Base-by-base conservation (phyloP, 2,888 invertebrate species). In the Eilema griseolum region DNA sequence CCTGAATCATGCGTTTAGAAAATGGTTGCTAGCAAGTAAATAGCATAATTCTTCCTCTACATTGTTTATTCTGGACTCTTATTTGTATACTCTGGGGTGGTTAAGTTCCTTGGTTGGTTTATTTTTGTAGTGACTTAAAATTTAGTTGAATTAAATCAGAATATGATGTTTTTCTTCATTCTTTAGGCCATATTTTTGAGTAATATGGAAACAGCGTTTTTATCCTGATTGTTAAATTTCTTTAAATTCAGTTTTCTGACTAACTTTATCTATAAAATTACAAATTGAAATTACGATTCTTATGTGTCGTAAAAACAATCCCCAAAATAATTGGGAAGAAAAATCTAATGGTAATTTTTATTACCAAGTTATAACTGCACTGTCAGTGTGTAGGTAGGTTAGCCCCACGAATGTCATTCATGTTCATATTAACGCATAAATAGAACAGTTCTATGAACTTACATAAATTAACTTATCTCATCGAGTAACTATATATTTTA, bases 1-100 rank as follows among this genome's bases (percentile, higher is more conserved):
- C 83, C 86, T 85, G 84, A 85, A 88, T 86, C 84, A 83, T 79
- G 77, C 72, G 77, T 77, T 81, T 82, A 74, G 81, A 80, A 85
- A 83, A 85, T 84, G 73, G 78, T 82, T 77, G 76, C 52, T 52
- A 52, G 76, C 70, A 71, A 77, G 83, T 79, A 80, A 73, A 79
- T 77, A 37, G 69, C 62, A 72, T 70, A 67, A 56, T 61, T 66
- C 60, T 61, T 59, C 63, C 60, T 8, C 20, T 26, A 0, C 8
- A 23, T 4, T 61, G 60, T 28, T 31, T 28, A 26, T 26, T 61
- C 8, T n/a, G 8, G 14, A 23, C 31, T 31, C 31, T 16, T 10
- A 10, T 11, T 61, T 33, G n/a, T n/a, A 52, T 52, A 52, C n/a
- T n/a, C n/a, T 46, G 20, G 5, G 7, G 7, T 20, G 46, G 0